phyloP scores from a whole-genome alignment of 2,888 invertebrate species.

The Xanthorhoe spadicearia region DNA sequence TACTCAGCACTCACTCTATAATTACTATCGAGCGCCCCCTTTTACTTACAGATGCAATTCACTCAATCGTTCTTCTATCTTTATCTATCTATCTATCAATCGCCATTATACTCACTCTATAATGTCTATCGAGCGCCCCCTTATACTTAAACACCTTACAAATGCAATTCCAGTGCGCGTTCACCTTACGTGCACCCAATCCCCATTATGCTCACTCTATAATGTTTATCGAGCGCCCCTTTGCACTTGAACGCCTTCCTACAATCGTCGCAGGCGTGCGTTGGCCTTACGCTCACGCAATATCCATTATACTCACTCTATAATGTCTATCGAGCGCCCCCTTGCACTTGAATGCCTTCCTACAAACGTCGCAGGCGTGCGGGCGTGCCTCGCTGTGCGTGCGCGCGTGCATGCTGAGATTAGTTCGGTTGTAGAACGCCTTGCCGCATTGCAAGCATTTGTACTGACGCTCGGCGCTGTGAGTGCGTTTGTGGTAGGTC shows the following conservation, averaged over 20 bases:
- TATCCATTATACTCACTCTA: constrained; percentile 49
- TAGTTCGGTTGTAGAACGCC: constrained; percentile 72
- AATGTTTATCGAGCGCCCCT: too few species aligned
- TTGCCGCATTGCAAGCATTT: constrained; percentile 68
- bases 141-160: constrained; percentile 76
- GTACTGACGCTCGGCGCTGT: constrained; percentile 66
- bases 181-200: too few species aligned
- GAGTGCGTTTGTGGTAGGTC: constrained; percentile 74
- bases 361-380: constrained; percentile 68
- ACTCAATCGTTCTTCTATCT: constrained; percentile 66
- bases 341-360: constrained; percentile 74
- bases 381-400: constrained; percentile 74
- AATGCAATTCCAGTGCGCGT: too few species aligned
- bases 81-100: too few species aligned
- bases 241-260: constrained; percentile 51
- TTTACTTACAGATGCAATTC: constrained; percentile 54
- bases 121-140: constrained; percentile 71
- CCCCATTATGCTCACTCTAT: too few species aligned
- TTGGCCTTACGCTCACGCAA: too few species aligned
- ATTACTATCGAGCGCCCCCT: too few species aligned
- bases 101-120: constrained; percentile 51
- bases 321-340: constrained; percentile 72
- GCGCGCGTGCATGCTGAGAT: constrained; percentile 72
- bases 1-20: too few species aligned
- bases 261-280: constrained; percentile 70